Evolutionary conservation across 2,113 vertebrate species (phyloP).

Genomic region (Galbula dea): DNA sequence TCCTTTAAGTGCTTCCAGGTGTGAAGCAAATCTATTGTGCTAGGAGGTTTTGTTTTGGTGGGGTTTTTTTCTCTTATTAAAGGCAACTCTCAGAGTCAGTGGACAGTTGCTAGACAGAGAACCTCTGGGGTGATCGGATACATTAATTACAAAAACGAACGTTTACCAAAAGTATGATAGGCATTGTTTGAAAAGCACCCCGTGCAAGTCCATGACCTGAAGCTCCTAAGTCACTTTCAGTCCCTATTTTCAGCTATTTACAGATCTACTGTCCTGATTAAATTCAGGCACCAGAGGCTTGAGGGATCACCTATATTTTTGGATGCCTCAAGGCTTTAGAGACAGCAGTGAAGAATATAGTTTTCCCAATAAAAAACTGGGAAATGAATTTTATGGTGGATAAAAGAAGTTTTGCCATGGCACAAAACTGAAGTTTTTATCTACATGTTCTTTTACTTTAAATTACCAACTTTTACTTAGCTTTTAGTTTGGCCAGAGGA

Average conservation of each 20-base stretch:
- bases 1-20: conserved; percentile 8
- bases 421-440: background rate
- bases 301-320: background rate
- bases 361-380: background rate
- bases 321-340: background rate
- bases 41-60: background rate
- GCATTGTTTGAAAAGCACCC: background rate
- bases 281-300: background rate
- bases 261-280: background rate
- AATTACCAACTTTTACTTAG: background rate
- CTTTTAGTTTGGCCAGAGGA: background rate
- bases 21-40: background rate
- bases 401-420: background rate
- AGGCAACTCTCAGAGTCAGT: background rate
- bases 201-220: background rate
- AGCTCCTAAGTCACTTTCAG: background rate
- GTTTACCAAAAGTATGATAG: background rate
- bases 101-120: background rate
- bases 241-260: background rate
- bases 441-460: background rate
- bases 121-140: background rate
- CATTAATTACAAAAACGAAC: background rate
- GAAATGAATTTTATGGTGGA: background rate
- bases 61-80: rapidly evolving
- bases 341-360: background rate